phyloP scores from a whole-genome alignment of 2,113 vertebrate genomes.

The Sturnus vulgaris region DNA sequence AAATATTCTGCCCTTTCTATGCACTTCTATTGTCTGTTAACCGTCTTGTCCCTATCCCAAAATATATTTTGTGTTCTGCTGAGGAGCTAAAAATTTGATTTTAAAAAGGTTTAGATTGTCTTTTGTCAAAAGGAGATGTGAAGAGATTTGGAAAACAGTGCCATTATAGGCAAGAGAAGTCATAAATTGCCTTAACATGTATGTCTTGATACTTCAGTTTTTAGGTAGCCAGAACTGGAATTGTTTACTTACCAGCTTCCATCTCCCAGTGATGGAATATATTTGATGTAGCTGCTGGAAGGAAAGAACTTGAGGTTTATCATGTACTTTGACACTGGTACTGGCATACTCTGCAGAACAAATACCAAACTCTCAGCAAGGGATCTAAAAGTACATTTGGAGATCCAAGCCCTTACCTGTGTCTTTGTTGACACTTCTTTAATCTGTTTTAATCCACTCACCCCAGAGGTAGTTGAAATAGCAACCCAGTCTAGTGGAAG shows the following conservation, averaged over 20 bases:
- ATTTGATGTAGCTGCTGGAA: background rate
- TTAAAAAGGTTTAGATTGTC: background rate
- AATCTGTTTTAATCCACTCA: background rate
- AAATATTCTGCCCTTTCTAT: background rate
- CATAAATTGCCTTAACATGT: fast-evolving
- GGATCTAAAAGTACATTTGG: background rate
- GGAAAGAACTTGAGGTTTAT: background rate
- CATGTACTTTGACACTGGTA: background rate
- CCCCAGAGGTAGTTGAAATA: background rate
- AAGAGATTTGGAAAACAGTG: background rate
- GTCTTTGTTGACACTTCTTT: background rate
- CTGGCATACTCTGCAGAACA: background rate
- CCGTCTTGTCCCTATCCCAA: background rate
- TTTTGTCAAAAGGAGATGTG: background rate
- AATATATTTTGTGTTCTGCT: background rate
- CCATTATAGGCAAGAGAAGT: background rate
- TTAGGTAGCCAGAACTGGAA: background rate
- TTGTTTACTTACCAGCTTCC: background rate
- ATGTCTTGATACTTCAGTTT: background rate
- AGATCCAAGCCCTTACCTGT: background rate
- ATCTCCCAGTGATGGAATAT: background rate
- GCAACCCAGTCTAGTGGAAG: background rate
- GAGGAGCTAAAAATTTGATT: background rate
- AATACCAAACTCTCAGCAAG: background rate
- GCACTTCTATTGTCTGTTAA: background rate